A percentile compares a stretch with the other conserved stretches of the same genome.
Conservation (phyloP, 2,797 vertebrate genomes). For the Hylomyscus alleni region DNA sequence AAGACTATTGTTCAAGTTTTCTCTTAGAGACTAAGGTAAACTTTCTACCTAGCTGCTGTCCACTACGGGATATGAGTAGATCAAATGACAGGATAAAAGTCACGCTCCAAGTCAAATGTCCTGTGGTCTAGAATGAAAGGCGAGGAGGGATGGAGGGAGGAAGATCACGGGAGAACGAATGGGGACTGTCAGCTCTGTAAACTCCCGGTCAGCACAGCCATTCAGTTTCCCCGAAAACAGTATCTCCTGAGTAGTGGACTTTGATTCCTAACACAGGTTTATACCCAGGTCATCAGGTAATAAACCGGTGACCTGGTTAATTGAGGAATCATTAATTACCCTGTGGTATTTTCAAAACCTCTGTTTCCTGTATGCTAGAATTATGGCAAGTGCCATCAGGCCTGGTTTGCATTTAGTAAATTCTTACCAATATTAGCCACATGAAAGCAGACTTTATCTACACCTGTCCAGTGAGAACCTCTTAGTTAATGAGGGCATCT, state of each 20-base stretch:
- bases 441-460: slow-evolving; percentile 43
- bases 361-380: background rate
- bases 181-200: background rate
- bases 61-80: slow-evolving; percentile 26
- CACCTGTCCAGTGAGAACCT: background rate
- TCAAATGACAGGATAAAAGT: slow-evolving; percentile 39
- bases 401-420: background rate
- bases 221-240: slow-evolving; percentile 26
- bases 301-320: background rate
- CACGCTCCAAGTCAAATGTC: background rate
- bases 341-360: slow-evolving; percentile 48
- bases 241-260: slow-evolving; percentile 33
- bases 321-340: slow-evolving; percentile 10
- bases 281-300: slow-evolving; percentile 27
- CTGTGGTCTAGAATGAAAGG: background rate
- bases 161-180: background rate
- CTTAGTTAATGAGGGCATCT: slow-evolving; percentile 16
- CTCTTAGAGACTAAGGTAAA: slow-evolving; percentile 31
- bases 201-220: background rate
- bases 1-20: slow-evolving; percentile 6
- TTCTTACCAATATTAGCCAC: slow-evolving; percentile 54
- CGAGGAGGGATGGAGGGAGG: background rate
- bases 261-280: slow-evolving; percentile 21
- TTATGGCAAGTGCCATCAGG: background rate
- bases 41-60: background rate